A percentile compares a stretch with the other conserved stretches of the same genome.
Conservation (phyloP, 2,888 invertebrate species). For the Drosophila recens region DNA sequence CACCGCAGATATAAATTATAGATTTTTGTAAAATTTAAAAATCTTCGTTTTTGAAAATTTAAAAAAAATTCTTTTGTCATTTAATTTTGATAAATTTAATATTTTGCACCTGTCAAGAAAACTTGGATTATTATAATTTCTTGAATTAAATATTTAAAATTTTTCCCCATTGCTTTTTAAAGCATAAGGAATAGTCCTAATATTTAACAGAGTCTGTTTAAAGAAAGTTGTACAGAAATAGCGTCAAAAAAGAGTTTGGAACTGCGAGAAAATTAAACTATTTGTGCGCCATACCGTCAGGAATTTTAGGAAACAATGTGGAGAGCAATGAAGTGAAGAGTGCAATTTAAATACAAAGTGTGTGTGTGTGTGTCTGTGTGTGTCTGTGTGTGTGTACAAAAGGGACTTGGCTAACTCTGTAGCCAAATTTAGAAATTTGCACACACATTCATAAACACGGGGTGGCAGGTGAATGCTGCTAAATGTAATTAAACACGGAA, state of each 20-base stretch:
- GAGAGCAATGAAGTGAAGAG: slow-evolving; percentile 5
- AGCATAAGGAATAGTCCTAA: no score
- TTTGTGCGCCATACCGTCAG: background rate
- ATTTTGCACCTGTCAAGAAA: no score
- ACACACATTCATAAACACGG: background rate
- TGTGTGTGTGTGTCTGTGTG: slow-evolving; percentile 8
- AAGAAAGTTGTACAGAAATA: no score
- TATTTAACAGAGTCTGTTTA: no score
- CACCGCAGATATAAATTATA: no score
- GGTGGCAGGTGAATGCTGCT: slow-evolving; percentile 21
- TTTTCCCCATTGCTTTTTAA: no score
- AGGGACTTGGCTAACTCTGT: slow-evolving; percentile 20
- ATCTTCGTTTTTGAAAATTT: no score
- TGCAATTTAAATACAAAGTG: slow-evolving; percentile 22
- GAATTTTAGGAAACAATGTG: slow-evolving; percentile 11
- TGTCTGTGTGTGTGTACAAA: background rate
- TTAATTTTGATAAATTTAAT: no score
- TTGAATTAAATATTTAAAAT: no score
- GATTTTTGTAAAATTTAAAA: no score
- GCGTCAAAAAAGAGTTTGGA: background rate
- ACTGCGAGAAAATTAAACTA: background rate
- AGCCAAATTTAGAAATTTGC: slow-evolving; percentile 35
- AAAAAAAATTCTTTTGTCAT: no score
- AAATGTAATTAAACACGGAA: slow-evolving; percentile 56
- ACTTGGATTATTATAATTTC: no score